Conservation (phyloP, 2,113 vertebrate species). For the Synchiropus splendidus region DNA sequence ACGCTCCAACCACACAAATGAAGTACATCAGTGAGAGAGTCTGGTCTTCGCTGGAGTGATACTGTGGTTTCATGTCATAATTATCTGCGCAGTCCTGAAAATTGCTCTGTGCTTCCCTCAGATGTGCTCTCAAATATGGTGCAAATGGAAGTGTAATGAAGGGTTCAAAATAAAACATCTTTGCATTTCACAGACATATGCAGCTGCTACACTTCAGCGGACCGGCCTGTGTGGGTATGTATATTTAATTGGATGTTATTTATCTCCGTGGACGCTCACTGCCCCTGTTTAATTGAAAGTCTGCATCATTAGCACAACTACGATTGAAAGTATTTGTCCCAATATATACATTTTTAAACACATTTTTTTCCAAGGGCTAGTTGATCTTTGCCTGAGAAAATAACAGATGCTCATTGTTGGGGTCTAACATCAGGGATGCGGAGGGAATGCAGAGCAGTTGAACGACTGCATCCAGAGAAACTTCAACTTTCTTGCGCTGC, state of each 20-base stretch:
- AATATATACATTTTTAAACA: not conserved
- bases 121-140: conserved; percentile 34
- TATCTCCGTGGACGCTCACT: conserved; percentile 14
- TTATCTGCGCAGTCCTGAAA: conserved; percentile 42
- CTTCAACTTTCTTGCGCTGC: too few species aligned
- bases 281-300: conserved; percentile 8
- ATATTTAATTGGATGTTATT: conserved; percentile 45
- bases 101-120: conserved; percentile 33
- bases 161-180: conserved; percentile 37
- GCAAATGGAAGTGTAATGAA: conserved; percentile 48
- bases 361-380: too few species aligned
- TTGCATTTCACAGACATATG: conserved; percentile 44
- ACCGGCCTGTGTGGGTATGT: conserved; percentile 36
- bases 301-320: not conserved
- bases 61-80: conserved; percentile 29
- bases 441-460: conserved; percentile 3
- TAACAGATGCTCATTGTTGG: conserved; percentile 7
- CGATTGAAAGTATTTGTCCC: not conserved
- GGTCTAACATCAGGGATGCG: conserved; percentile 2
- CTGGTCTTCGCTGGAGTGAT: conserved; percentile 14
- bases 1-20: conserved; percentile 5
- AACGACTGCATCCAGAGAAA: too few species aligned
- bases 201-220: conserved; percentile 26
- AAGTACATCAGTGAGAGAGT: conserved; percentile 20
- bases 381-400: not conserved